A percentile compares a stretch with the other conserved stretches of the same genome.
Conservation (phyloP, 2,888 invertebrate genomes). For the Hololepta plana region DNA sequence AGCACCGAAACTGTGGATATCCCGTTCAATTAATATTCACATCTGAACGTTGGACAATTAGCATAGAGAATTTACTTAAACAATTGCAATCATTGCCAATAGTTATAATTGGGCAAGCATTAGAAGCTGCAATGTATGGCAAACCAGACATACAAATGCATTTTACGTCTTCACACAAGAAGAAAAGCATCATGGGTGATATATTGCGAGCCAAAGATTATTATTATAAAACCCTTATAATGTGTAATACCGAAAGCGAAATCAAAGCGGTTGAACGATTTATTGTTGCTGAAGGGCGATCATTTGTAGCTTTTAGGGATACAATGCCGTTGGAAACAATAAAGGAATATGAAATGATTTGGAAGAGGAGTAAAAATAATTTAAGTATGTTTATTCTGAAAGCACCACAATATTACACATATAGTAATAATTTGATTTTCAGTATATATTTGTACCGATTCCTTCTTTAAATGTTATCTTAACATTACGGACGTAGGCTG, state of each 20-base stretch:
- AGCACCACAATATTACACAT: too few species aligned
- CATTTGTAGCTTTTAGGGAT: constrained; percentile 13
- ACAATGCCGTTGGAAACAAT: constrained; percentile 11
- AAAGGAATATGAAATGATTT: constrained; percentile 7
- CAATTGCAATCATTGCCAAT: constrained; percentile 36
- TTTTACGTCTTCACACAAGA: constrained; percentile 26
- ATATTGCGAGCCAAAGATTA: too few species aligned
- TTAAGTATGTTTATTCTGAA: too few species aligned
- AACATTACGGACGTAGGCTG: constrained; percentile 44
- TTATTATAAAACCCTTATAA: constrained; percentile 41
- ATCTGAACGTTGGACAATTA: constrained; percentile 44
- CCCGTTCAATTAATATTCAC: constrained; percentile 39
- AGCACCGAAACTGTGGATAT: constrained; percentile 26
- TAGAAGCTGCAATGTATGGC: constrained; percentile 62
- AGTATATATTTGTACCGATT: constrained; percentile 52
- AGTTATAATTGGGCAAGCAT: constrained; percentile 49
- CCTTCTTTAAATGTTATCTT: constrained; percentile 36
- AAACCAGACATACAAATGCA: constrained; percentile 30
- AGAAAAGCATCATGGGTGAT: too few species aligned
- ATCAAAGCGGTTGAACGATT: constrained; percentile 26
- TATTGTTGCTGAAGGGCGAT: constrained; percentile 14
- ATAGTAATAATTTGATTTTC: constrained; percentile 31
- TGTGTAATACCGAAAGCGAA: constrained; percentile 40
- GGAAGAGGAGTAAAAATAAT: too few species aligned
- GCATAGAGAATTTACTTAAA: constrained; percentile 35